Evolutionary conservation across 2,888 invertebrate species (phyloP).

Genomic region (Odontocolon sp.): DNA sequence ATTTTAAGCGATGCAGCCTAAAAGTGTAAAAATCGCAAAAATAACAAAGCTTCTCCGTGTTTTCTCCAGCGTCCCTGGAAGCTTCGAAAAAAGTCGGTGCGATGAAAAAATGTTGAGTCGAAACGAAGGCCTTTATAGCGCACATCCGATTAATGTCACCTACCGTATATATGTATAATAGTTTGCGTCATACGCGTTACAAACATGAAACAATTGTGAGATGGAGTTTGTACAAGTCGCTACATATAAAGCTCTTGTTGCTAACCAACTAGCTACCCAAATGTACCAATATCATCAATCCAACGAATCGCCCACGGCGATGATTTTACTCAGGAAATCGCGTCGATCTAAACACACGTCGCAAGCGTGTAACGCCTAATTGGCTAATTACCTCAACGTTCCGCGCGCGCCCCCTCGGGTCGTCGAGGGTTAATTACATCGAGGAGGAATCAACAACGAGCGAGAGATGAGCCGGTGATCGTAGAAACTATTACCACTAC

Average conservation of each 20-base stretch:
- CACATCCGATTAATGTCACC: no score
- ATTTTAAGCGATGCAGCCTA: no score
- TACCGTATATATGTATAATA: no score
- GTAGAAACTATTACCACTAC: constrained; percentile 36
- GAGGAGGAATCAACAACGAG: constrained; percentile 44
- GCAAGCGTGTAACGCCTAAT: constrained; percentile 64
- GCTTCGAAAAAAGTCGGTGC: no score
- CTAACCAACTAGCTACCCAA: constrained; percentile 40
- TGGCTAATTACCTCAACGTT: constrained; percentile 56
- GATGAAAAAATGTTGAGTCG: no score
- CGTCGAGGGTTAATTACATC: constrained; percentile 55
- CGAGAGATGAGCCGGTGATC: constrained; percentile 21
- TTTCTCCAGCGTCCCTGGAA: no score
- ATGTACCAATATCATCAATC: constrained; percentile 39
- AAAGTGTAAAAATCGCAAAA: no score
- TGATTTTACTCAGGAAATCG: constrained; percentile 62
- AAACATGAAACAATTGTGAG: constrained; percentile 39
- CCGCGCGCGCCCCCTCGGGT: constrained; percentile 16
- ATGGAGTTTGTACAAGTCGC: constrained; percentile 24
- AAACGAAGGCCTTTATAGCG: no score
- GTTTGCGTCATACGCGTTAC: constrained; percentile 46
- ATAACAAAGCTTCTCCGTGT: no score
- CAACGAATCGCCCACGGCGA: constrained; percentile 58
- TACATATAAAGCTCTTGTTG: constrained; percentile 27
- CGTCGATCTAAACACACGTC: constrained; percentile 64